These are phyloP conservation scores for Pachyrhynchus sulphureomaculatus DNA, from an alignment of 1,140 invertebrate genomes.

Conservation along the genomic window DNA sequence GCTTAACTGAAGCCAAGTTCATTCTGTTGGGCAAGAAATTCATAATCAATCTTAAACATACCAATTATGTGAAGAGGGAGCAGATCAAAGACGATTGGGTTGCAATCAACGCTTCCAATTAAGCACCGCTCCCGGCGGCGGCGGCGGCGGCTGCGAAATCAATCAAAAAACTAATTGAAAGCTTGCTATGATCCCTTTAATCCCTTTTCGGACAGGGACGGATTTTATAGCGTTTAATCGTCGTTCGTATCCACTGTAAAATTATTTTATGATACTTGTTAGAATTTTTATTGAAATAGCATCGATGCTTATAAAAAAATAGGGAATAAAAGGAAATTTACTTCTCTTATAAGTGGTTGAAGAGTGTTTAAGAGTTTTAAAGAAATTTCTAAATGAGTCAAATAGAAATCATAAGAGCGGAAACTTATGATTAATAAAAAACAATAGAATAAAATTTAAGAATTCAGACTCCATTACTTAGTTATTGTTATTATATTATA, in stretches of 20 bases:
- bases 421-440: too few relatives aligned
- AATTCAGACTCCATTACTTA: too few relatives aligned
- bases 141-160: constrained; percentile 48
- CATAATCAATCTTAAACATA: constrained; percentile 51
- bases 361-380: too few relatives aligned
- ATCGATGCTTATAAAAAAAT: too few relatives aligned
- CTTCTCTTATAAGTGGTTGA: too few relatives aligned
- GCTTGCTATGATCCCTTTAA: constrained; percentile 45
- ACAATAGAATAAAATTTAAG: too few relatives aligned
- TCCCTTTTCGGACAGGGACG: constrained; percentile 35
- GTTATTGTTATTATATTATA: too few relatives aligned
- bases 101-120: constrained; percentile 52
- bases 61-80: constrained; percentile 48
- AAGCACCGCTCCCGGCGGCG: constrained; percentile 47
- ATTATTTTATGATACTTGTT: too few relatives aligned
- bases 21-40: constrained; percentile 44
- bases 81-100: constrained; percentile 48
- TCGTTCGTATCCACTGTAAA: background rate
- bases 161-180: constrained; percentile 53
- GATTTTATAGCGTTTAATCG: background rate
- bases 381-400: too few relatives aligned
- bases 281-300: too few relatives aligned
- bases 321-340: too few relatives aligned
- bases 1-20: constrained; percentile 13
- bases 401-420: too few relatives aligned